Percentiles rank a stretch among this genome's conserved stretches.
phyloP scores from a whole-genome alignment of 2,888 invertebrate species.

The Volucella inanis region DNA sequence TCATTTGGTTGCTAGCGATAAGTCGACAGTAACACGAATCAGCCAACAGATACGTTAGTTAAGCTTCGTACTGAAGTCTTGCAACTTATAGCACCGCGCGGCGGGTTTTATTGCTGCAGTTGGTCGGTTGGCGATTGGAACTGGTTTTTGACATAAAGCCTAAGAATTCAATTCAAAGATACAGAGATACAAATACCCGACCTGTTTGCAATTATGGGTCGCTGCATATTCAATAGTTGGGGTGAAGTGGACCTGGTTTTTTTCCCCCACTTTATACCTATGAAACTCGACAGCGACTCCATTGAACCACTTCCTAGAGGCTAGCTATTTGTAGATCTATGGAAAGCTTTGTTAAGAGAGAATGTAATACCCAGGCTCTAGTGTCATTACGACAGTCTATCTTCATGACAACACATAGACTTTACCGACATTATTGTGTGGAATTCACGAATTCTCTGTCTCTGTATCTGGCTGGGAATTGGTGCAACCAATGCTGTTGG shows the following conservation, averaged over 20 bases:
- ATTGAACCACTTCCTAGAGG: constrained; percentile 45
- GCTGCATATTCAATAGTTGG: constrained; percentile 64
- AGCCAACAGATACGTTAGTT: constrained; percentile 48
- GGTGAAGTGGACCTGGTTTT: constrained; percentile 13
- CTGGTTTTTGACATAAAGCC: constrained; percentile 65
- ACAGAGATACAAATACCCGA: constrained; percentile 13
- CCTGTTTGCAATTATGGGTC: constrained; percentile 65
- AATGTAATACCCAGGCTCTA: neutral
- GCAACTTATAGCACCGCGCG: constrained; percentile 5
- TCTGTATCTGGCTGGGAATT: neutral
- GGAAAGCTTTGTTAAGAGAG: constrained; percentile 16
- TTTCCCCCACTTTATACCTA: neutral
- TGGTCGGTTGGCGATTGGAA: constrained; percentile 38
- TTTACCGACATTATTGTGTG: constrained; percentile 34
- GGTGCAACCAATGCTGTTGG: constrained; percentile 9
- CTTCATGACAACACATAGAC: constrained; percentile 33
- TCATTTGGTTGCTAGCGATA: constrained; percentile 44
- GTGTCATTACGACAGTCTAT: constrained; percentile 42
- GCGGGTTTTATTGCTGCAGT: constrained; percentile 28
- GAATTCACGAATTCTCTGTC: constrained; percentile 38
- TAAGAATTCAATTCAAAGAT: constrained; percentile 30
- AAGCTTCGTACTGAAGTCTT: constrained; percentile 2
- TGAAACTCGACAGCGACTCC: neutral
- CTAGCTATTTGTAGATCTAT: constrained; percentile 17
- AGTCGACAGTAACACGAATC: constrained; percentile 49